These are phyloP conservation scores for Chrysopa pallens DNA, from an alignment of 1,140 invertebrate genomes.

Conservation along the genomic window DNA sequence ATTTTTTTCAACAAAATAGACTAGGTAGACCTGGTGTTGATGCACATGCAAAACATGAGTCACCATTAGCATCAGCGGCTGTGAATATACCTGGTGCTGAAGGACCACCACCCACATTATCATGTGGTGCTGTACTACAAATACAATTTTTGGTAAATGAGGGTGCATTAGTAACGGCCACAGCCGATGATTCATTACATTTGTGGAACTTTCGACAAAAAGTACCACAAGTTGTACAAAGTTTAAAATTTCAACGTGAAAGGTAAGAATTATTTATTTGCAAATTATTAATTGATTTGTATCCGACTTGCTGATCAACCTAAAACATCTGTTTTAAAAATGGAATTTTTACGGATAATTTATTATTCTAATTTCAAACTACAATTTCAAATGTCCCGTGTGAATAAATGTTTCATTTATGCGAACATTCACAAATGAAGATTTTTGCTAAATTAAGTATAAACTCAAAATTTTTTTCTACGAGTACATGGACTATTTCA, in stretches of 20 bases:
- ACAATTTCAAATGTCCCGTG: too few species aligned
- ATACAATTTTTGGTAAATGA: slow-evolving; percentile 92
- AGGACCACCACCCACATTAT: slow-evolving; percentile 21
- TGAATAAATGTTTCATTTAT: too few species aligned
- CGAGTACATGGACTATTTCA: too few species aligned
- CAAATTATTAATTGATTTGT: too few species aligned
- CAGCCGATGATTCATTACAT: slow-evolving; percentile 87
- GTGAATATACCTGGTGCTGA: slow-evolving; percentile 5
- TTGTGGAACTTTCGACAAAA: slow-evolving; percentile 97
- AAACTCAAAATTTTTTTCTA: too few species aligned
- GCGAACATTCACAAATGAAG: too few species aligned
- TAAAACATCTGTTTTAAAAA: too few species aligned
- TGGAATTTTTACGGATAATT: too few species aligned
- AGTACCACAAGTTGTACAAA: slow-evolving; percentile 83
- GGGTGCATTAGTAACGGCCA: slow-evolving; percentile 84
- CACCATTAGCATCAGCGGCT: slow-evolving; percentile 7
- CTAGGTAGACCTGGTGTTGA: slow-evolving; percentile 90
- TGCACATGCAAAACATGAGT: slow-evolving; percentile 75
- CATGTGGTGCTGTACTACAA: slow-evolving; percentile 64
- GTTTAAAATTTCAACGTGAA: slow-evolving; percentile 92
- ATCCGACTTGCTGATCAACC: too few species aligned
- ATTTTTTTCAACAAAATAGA: slow-evolving; percentile 28
- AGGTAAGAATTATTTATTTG: too few species aligned
- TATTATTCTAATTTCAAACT: too few species aligned
- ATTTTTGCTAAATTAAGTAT: too few species aligned